phyloP scores from a whole-genome alignment of 2,888 invertebrate genomes.

The Oligia latruncula region DNA sequence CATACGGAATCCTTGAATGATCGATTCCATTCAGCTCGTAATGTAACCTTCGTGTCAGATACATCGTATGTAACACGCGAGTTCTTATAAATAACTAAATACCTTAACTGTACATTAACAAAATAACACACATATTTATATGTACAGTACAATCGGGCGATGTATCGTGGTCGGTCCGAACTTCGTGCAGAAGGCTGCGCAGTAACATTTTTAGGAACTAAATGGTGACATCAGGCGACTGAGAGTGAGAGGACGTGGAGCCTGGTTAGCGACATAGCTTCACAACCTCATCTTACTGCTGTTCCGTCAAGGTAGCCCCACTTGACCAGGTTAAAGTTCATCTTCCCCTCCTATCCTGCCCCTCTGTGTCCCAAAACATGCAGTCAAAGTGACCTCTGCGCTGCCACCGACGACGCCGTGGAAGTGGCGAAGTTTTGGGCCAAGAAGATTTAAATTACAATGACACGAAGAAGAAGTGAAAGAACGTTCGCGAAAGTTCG shows the following conservation, averaged over 20 bases:
- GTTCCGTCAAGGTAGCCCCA: too few species aligned
- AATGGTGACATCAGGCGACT: background rate
- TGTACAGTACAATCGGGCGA: background rate
- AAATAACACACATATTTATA: background rate
- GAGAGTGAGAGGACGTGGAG: background rate
- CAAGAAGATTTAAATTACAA: too few species aligned
- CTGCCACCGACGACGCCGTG: too few species aligned
- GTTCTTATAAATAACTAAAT: constrained; percentile 43
- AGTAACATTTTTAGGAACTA: background rate
- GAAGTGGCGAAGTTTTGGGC: too few species aligned
- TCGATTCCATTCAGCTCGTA: constrained; percentile 37
- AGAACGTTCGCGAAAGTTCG: too few species aligned
- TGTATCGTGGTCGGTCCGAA: background rate
- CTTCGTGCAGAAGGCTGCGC: background rate
- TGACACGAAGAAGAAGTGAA: too few species aligned
- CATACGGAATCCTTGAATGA: constrained; percentile 55
- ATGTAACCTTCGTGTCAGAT: constrained; percentile 47
- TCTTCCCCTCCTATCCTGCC: too few species aligned
- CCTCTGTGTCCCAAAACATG: too few species aligned
- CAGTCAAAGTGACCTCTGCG: too few species aligned
- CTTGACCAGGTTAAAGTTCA: too few species aligned
- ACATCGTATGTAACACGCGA: constrained; percentile 54
- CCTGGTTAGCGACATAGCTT: too few species aligned
- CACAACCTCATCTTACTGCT: too few species aligned
- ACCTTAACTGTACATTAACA: constrained; percentile 1